Percentiles rank a stretch among this genome's conserved stretches.
Conservation (phyloP, 2,888 invertebrate genomes). For the Orchesellides sinensis region DNA sequence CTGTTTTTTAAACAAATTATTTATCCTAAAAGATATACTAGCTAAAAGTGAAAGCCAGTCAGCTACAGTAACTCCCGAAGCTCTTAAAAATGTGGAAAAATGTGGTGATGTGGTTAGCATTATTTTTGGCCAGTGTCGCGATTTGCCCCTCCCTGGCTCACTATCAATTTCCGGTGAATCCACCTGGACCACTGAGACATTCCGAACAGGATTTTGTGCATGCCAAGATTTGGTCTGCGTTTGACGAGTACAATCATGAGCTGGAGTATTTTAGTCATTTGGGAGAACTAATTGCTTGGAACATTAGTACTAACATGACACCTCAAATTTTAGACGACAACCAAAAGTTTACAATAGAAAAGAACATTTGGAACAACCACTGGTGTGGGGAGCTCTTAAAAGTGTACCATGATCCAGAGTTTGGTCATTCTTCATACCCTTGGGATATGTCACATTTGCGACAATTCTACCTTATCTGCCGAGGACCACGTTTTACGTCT, state of each 20-base stretch:
- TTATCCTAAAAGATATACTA: neutral
- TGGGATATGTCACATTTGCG: slow-evolving; percentile 75
- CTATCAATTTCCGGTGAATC: too few relatives aligned
- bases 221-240: slow-evolving; percentile 21
- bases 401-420: slow-evolving; percentile 33
- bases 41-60: too few relatives aligned
- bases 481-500: slow-evolving; percentile 81
- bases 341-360: slow-evolving; percentile 62
- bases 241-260: slow-evolving; percentile 65
- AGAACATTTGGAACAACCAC: slow-evolving; percentile 72
- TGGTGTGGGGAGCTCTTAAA: slow-evolving; percentile 68
- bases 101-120: neutral
- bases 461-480: slow-evolving; percentile 81
- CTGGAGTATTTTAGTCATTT: slow-evolving; percentile 61
- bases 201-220: slow-evolving; percentile 15
- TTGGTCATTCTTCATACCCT: slow-evolving; percentile 8
- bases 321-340: slow-evolving; percentile 56
- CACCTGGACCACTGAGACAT: neutral
- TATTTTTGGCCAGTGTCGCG: slow-evolving; percentile 1
- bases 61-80: too few relatives aligned
- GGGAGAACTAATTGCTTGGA: slow-evolving; percentile 70
- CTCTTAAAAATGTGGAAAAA: neutral
- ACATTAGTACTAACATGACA: slow-evolving; percentile 65
- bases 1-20: neutral
- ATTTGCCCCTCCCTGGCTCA: slow-evolving; percentile 2